These are phyloP conservation scores for Hyla sarda DNA, from an alignment of 2,113 vertebrate species.

Conservation along the genomic window DNA sequence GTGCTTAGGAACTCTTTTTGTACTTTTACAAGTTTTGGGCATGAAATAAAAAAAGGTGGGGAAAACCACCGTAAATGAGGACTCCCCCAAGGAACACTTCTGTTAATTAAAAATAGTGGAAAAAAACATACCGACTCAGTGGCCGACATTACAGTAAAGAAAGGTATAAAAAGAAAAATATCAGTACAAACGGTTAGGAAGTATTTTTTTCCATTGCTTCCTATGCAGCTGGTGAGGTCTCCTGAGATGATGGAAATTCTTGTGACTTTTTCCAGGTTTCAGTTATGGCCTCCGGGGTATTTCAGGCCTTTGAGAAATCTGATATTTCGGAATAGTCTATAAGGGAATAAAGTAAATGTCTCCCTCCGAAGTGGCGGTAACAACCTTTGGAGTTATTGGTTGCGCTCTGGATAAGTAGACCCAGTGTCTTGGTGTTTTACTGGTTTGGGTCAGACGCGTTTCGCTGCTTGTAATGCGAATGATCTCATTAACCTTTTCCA, in stretches of 20 bases:
- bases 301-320: conserved; percentile 19
- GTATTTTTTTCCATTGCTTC: too few species aligned
- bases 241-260: conserved; percentile 6
- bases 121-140: too few species aligned
- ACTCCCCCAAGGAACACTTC: too few species aligned
- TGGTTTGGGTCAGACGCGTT: not conserved
- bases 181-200: too few species aligned
- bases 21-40: too few species aligned
- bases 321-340: conserved; percentile 12
- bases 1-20: too few species aligned
- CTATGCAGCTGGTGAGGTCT: too few species aligned
- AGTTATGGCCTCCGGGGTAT: not conserved
- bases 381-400: conserved; percentile 48
- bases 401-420: conserved; percentile 2
- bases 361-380: conserved; percentile 1
- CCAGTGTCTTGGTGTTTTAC: not conserved
- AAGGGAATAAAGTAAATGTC: conserved; percentile 18
- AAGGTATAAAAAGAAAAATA: too few species aligned
- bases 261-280: not conserved
- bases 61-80: too few species aligned
- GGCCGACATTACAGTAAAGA: too few species aligned
- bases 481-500: conserved; percentile 54
- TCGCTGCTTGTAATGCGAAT: conserved; percentile 44
- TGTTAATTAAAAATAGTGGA: too few species aligned
- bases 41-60: too few species aligned